Evolutionary conservation across 2,888 invertebrate genomes (phyloP).

Genomic region (Pecten maximus): DNA sequence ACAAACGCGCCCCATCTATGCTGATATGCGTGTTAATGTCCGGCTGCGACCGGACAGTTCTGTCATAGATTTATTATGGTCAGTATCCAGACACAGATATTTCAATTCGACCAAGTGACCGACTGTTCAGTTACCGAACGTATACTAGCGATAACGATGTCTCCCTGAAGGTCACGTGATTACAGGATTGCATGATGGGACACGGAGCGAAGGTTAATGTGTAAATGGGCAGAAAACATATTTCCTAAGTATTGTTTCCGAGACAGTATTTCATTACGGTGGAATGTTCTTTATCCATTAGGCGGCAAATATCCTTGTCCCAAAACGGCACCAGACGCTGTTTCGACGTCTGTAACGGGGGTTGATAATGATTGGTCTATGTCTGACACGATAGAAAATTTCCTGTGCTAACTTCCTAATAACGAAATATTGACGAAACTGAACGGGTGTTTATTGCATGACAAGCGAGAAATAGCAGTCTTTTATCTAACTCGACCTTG

Average conservation of each 20-base stretch:
- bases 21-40: background rate
- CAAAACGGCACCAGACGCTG: background rate
- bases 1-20: background rate
- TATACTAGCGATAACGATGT: background rate
- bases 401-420: background rate
- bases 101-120: background rate
- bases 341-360: background rate
- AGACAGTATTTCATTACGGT: background rate
- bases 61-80: background rate
- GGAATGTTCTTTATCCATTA: slow-evolving; percentile 4
- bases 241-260: background rate
- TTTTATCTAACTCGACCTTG: background rate
- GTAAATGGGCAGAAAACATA: background rate
- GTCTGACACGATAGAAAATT: background rate
- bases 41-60: background rate
- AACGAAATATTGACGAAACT: background rate
- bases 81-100: background rate
- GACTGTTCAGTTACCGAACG: background rate
- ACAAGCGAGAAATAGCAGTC: background rate
- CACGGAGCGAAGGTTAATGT: slow-evolving; percentile 30
- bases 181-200: background rate
- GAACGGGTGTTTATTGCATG: background rate
- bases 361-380: background rate
- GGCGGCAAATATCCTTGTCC: background rate
- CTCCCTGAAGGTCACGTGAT: background rate